Evolutionary conservation across 2,797 vertebrate genomes (phyloP), one percentile per base, ranked within the genome.

Genomic region (Tragopan temminckii): DNA sequence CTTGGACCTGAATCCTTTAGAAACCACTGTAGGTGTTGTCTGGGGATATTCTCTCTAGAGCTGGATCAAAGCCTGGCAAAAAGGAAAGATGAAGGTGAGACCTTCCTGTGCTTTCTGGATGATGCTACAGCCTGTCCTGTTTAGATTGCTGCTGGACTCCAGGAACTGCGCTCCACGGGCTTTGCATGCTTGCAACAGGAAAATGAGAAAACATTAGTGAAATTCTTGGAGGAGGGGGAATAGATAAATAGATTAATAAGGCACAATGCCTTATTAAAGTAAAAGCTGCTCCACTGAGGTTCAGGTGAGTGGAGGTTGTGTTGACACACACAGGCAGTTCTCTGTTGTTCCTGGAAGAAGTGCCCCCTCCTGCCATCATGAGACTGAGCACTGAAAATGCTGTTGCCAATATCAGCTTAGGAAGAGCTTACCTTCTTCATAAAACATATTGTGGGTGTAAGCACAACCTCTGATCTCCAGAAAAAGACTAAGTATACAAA

Each of bases 121-220:
- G 3, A 0, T 24, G 31, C 1, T 1, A 8, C 59, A 84, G 27
- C 35, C 27, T 31, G 21, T 76, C 1, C 1, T 33, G 59, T 68
- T 71, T 4, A 3, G 6, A 24, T 40, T 17, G 38, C 43, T 86
- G 21, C 25, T 3, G 18, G 18, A 24, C 18, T 90, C 8, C 33
- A 38, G 25, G 71, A 84, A 78, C 35, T 13, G 13, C 11, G 25
- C 20, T 4, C 35, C 36, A 16, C 9, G 33, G 85, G 35, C n/a
- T n/a, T 31, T 24, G 35, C 3, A 0, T 3, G 2, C 62, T 81
- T 71, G 16, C 40, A 53, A 4, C 9, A 52, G 29, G 57, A 74
- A 82, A 38, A 71, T 68, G 29, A 25, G 19, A 52, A 46, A 69
- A 63, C 0, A 1, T 8, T n/a, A 13, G 35, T 53, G 77, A 84